phyloP scores from a whole-genome alignment of 30 jellyfish, hydroid and myxozoan genomes.

The Aurelia aurita region DNA sequence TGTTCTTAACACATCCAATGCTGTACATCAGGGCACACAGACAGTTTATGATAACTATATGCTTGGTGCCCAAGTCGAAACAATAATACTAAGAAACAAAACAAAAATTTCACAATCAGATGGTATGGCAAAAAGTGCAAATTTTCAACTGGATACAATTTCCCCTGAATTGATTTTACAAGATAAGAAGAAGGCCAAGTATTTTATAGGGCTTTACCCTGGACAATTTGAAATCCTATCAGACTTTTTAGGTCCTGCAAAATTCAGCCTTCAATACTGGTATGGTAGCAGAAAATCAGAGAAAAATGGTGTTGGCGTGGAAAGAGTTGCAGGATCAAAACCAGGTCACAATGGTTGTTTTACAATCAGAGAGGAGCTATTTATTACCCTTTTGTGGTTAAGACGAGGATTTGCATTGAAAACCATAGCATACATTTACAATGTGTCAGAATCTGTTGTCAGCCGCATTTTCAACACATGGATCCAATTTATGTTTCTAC shows the following conservation, averaged over 20 bases:
- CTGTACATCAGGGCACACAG: background rate
- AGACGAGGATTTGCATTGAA: constrained; percentile 68
- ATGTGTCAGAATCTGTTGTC: constrained; percentile 55
- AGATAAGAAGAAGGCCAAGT: constrained; percentile 17
- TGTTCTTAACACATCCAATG: no score
- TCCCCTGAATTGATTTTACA: no score
- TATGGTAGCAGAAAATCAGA: no score
- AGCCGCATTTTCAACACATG: constrained; percentile 70
- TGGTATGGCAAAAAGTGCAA: constrained; percentile 12
- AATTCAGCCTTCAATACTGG: constrained; percentile 63
- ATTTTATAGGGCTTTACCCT: constrained; percentile 62
- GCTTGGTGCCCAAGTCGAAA: constrained; percentile 42
- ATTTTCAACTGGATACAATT: no score
- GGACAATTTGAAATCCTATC: constrained; percentile 63
- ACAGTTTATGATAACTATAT: no score
- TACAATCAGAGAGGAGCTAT: constrained; percentile 57
- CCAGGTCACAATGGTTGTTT: constrained; percentile 2
- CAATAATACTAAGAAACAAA: constrained; percentile 36
- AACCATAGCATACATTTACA: constrained; percentile 67
- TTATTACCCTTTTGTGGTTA: constrained; percentile 56
- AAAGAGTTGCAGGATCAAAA: background rate
- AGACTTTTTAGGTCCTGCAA: constrained; percentile 79
- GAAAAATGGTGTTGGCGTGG: no score
- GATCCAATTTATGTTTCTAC: constrained; percentile 66
- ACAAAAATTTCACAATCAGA: no score